Conservation (phyloP, 2,797 vertebrate species). For the Nyctalus aviator region DNA sequence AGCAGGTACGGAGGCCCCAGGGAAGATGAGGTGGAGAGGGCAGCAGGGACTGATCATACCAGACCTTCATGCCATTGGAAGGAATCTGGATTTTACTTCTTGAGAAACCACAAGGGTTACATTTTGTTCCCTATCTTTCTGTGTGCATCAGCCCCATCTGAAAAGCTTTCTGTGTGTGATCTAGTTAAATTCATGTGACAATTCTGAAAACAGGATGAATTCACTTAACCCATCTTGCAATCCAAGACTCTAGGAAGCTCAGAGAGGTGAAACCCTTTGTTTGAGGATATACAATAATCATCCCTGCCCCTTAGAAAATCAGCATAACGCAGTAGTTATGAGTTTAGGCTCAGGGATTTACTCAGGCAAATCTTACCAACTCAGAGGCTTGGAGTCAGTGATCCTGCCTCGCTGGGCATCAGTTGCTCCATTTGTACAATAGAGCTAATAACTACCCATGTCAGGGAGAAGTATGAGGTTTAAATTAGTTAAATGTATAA, state of each 20-base stretch:
- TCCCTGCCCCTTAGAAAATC: neutral
- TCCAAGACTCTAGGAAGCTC: neutral
- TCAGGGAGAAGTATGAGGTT: neutral
- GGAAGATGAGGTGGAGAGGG: neutral
- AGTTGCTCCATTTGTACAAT: constrained; percentile 37
- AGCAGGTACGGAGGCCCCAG: neutral
- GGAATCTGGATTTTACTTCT: constrained; percentile 14
- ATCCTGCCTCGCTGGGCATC: neutral
- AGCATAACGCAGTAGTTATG: neutral
- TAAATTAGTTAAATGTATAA: neutral
- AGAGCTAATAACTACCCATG: neutral
- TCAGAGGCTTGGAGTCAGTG: neutral
- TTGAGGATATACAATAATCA: neutral
- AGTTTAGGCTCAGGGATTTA: neutral
- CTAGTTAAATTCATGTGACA: neutral
- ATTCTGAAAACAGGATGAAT: neutral
- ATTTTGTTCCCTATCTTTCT: constrained; percentile 5
- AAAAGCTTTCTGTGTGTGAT: neutral
- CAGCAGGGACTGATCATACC: neutral
- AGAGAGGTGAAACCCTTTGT: neutral
- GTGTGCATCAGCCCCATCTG: neutral
- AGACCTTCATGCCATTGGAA: neutral
- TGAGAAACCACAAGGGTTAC: neutral
- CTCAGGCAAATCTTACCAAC: neutral
- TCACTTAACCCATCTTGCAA: neutral